phyloP scores from a whole-genome alignment of 2,888 invertebrate genomes.

The Fragum fragum region DNA sequence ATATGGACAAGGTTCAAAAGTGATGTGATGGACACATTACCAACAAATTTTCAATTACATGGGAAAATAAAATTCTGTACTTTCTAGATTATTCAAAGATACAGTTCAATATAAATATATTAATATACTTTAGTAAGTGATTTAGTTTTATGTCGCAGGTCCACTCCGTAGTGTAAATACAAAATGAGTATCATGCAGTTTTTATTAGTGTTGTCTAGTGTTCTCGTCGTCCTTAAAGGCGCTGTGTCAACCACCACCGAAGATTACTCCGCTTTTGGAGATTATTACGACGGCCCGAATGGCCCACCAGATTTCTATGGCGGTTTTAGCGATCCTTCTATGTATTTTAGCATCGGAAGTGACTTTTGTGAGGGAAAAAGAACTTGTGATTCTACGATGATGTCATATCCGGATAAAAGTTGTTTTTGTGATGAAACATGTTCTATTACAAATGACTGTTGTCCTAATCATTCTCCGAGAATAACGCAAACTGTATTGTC shows the following conservation, averaged over 20 bases:
- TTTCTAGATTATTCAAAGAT: no score
- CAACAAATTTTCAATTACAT: no score
- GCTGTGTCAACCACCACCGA: not conserved
- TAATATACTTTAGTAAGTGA: not conserved
- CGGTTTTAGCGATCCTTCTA: not conserved
- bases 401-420: constrained; percentile 32
- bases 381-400: not conserved
- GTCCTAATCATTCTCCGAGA: not conserved
- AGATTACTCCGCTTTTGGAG: not conserved
- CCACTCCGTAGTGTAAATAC: not conserved
- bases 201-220: not conserved
- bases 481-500: not conserved
- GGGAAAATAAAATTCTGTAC: no score
- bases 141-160: not conserved
- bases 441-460: constrained; percentile 22
- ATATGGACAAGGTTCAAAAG: not conserved
- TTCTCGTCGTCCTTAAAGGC: not conserved
- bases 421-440: constrained; percentile 38
- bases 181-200: not conserved
- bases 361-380: constrained; percentile 4
- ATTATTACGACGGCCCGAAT: not conserved
- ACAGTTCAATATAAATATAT: no score
- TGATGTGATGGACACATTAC: no score
- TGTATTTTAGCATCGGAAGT: not conserved
- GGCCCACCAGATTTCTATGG: not conserved